Evolutionary conservation across 92 coral and sea anemone species (phyloP), one percentile per base, ranked within the genome.

Genomic region (Heteractis magnifica): DNA sequence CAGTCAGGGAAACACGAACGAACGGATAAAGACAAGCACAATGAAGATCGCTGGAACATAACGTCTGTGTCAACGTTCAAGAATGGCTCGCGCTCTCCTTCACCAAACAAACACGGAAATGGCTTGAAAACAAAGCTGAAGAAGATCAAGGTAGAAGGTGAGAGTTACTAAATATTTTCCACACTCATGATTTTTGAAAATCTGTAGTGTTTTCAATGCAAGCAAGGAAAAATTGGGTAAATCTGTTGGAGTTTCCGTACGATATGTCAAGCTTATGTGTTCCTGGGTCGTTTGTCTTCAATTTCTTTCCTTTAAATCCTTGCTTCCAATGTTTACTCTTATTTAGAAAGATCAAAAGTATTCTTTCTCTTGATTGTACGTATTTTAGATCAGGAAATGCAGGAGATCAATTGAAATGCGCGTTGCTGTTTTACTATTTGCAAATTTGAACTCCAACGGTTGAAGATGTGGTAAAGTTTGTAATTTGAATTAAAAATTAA

Each of bases 111-210:
- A 89, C 87, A 95, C 56, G 55, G 90, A 23, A 82, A 86, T 73
- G 92, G 95, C 86, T 80, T 95, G 64, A 95, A 92, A 85, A 94
- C 96, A 60, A 94, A 95, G 80, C 88, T 95, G 34, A 95, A 94
- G 79, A 95, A 95, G 89, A 92, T 94, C 55, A 95, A 92, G 76
- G 90, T 89, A 80, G 98, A 95, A 94, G 98, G 98, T 94, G 82
- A 20, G 87, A 77, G 53, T 4, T 6, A 34, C 44, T 60, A 62
- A 49, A 44, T 64, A 14, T 18, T 34, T 15, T 49, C 14, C 10
- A 74, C 4, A 44, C 12, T 44, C 73, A 20, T 68, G 11, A 8
- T 4, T 68, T 26, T 10, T 68, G 4, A 21, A 68, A 68, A 9
- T 68, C 49, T 68, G 19, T 8, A 20, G 11, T 20, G 23, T 26